These are phyloP conservation scores for Hiodon tergisus DNA, from an alignment of 2,113 vertebrate genomes.

Conservation along the genomic window DNA sequence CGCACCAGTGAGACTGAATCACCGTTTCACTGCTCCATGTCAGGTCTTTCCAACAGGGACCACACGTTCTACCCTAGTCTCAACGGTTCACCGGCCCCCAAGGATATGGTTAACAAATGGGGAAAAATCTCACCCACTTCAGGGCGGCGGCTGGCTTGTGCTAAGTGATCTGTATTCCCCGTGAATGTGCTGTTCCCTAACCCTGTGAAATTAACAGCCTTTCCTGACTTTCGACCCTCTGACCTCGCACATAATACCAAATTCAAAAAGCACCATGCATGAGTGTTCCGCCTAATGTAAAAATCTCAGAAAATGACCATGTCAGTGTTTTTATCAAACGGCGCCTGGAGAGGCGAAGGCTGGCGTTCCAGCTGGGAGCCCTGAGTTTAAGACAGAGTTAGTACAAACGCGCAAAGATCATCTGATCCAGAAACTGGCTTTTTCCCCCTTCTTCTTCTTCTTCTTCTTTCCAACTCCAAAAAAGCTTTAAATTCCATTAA, in stretches of 20 bases:
- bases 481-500: slow-evolving; percentile 65
- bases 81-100: slow-evolving; percentile 75
- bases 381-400: slow-evolving; percentile 64
- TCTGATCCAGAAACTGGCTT: slow-evolving; percentile 51
- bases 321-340: slow-evolving; percentile 83
- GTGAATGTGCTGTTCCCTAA: slow-evolving; percentile 98
- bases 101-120: slow-evolving; percentile 96
- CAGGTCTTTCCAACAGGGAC: slow-evolving; percentile 72
- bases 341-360: slow-evolving; percentile 67
- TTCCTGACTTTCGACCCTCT: slow-evolving; percentile 85
- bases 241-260: slow-evolving; percentile 96
- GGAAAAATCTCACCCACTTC: slow-evolving; percentile 73
- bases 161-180: slow-evolving; percentile 99
- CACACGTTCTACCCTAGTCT: slow-evolving; percentile 74
- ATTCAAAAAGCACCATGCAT: slow-evolving; percentile 98
- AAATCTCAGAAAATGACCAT: slow-evolving; percentile 78
- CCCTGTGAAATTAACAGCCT: slow-evolving; percentile 99
- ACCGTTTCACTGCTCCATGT: slow-evolving; percentile 67
- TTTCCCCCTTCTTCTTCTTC: slow-evolving; percentile 51
- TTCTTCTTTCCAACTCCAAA: slow-evolving; percentile 62
- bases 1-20: slow-evolving; percentile 53
- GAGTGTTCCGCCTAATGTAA: slow-evolving; percentile 92
- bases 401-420: slow-evolving; percentile 70
- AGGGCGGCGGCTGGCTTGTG: slow-evolving; percentile 79
- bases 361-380: slow-evolving; percentile 68